Evolutionary conservation across 2,113 vertebrate genomes (phyloP).

Genomic region (Amphiprion percula): DNA sequence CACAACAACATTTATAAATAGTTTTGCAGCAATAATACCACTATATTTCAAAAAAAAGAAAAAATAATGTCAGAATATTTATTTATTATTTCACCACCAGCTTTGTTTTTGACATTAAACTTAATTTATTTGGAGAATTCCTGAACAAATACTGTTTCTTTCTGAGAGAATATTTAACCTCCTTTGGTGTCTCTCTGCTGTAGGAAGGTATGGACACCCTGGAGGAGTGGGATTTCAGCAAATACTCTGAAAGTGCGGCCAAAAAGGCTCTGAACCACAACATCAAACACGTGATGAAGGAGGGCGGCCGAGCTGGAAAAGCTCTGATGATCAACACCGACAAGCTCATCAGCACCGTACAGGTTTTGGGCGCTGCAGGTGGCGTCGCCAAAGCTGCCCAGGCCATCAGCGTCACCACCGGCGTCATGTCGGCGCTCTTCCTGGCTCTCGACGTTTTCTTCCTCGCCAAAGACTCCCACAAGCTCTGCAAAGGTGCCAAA

Average conservation of each 20-base stretch:
- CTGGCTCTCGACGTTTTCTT: constrained; percentile 84
- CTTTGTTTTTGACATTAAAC: no score
- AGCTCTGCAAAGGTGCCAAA: constrained; percentile 81
- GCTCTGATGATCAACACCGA: constrained; percentile 78
- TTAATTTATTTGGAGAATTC: no score
- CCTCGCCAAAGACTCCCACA: constrained; percentile 80
- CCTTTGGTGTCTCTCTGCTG: constrained; percentile 11
- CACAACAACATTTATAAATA: no score
- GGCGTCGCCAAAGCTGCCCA: constrained; percentile 65
- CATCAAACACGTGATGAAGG: constrained; percentile 79
- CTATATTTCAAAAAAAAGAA: no score
- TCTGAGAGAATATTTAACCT: not conserved
- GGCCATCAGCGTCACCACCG: constrained; percentile 78
- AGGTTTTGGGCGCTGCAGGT: constrained; percentile 68
- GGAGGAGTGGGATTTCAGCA: constrained; percentile 80
- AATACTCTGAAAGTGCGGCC: constrained; percentile 74
- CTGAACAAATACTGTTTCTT: not conserved
- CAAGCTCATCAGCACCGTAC: constrained; percentile 77
- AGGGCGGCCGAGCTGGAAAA: constrained; percentile 78
- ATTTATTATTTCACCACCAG: no score
- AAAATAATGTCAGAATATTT: no score
- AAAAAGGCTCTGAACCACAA: constrained; percentile 80
- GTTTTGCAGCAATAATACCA: no score
- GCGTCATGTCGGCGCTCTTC: constrained; percentile 80
- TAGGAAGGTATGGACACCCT: constrained; percentile 81